Conservation (phyloP, 35 echinoderm and acorn worm species). For the Apostichopus parvimensis region DNA sequence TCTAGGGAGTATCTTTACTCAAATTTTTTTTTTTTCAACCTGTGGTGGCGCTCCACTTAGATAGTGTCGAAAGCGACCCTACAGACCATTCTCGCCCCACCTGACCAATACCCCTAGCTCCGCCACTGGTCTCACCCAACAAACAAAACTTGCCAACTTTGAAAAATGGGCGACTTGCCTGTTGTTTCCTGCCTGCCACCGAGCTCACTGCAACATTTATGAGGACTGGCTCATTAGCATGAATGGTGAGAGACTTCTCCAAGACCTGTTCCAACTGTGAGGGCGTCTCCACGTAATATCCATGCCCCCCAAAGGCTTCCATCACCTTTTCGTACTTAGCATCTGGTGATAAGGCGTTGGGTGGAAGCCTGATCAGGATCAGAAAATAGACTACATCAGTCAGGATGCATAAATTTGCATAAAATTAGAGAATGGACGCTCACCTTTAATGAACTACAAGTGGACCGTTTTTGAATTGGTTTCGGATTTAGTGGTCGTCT, state of each 20-base stretch:
- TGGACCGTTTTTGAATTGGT: too few species aligned
- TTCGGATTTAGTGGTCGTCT: too few species aligned
- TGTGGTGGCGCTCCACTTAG: too few species aligned
- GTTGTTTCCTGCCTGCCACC: slow-evolving; percentile 77
- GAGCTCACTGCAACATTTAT: slow-evolving; percentile 86
- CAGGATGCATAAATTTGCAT: too few species aligned
- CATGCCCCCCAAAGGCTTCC: slow-evolving; percentile 87
- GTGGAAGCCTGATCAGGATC: slow-evolving; percentile 55
- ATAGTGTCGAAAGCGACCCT: too few species aligned
- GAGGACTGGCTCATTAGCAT: slow-evolving; percentile 84
- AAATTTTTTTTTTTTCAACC: too few species aligned
- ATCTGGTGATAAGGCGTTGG: slow-evolving; percentile 78
- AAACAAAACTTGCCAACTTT: neutral
- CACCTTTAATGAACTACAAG: too few species aligned
- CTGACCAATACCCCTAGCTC: too few species aligned
- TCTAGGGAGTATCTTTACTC: too few species aligned
- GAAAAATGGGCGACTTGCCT: slow-evolving; percentile 50
- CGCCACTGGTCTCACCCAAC: too few species aligned
- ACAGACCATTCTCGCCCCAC: too few species aligned
- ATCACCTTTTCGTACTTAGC: slow-evolving; percentile 94
- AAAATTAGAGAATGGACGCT: too few species aligned
- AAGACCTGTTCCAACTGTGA: slow-evolving; percentile 71
- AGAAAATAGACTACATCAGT: neutral
- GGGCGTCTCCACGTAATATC: slow-evolving; percentile 84
- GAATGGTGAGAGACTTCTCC: slow-evolving; percentile 53